Evolutionary conservation across 2,888 invertebrate genomes (phyloP), one percentile per base, ranked within the genome.

Genomic region (Falcaria lacertinaria): DNA sequence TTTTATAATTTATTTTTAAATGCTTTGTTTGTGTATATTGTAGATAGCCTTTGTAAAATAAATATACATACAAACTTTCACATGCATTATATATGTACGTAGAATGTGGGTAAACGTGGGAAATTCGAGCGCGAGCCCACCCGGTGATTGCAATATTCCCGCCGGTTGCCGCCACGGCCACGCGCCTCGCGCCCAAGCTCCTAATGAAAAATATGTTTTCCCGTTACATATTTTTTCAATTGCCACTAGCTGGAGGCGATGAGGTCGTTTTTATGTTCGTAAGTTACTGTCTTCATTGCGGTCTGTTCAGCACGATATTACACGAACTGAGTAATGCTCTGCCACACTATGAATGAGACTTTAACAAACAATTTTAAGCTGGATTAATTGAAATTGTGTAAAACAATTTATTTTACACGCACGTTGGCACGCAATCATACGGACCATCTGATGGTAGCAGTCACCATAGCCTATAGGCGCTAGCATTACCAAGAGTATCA

Each of bases 161-260:
- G 47, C 48, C 62, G 58, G 59, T 60, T 60, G 53, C 49, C 50
- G 54, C 57, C 68, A 66, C 67, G 64, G 63, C 60, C 61, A 45
- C 58, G 48, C 62, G 58, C 57, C 58, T 60, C 60, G n/a, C 56
- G 48, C 0, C 19, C 19, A 4, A 3, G 28, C 54, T 57, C 52
- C 53, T 74, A 70, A 74, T 79, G 76, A 78, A 74, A 75, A 75
- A 75, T 72, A 73, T 68, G 64, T 69, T 68, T 62, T 47, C 54
- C 56, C 54, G 59, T 49, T 59, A 43, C 45, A 48, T 48, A 50
- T 55, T 60, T 65, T 69, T 68, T 54, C 54, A 66, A 59, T 60
- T 59, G 59, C 54, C 50, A 37, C 52, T 48, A 38, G 54, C 59
- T 46, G 44, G 45, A 41, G 48, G 62, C 58, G 52, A 63, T 56